These are phyloP conservation scores for Tenebrosternarchus preto DNA, from an alignment of 2,113 vertebrate species.

Conservation along the genomic window DNA sequence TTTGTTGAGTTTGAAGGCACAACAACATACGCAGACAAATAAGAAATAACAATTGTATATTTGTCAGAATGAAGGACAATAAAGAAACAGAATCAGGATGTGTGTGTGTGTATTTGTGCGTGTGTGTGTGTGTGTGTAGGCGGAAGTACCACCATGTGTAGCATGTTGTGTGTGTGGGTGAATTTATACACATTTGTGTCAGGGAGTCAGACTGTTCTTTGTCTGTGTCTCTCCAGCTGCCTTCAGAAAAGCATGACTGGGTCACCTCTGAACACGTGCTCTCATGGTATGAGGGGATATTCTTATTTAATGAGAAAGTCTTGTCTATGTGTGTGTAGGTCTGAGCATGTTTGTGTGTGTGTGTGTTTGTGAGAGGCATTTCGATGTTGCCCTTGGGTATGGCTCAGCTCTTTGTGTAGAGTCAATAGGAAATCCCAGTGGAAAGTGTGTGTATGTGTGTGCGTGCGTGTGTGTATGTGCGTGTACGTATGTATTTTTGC, in stretches of 20 bases:
- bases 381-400: conserved; percentile 61
- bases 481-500: conserved; percentile 20
- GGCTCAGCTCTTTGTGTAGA: conserved; percentile 62
- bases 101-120: conserved; percentile 43
- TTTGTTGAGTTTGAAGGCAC: not conserved
- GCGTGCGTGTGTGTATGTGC: conserved; percentile 26
- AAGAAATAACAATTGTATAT: conserved; percentile 26
- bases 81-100: conserved; percentile 32
- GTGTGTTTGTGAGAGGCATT: conserved; percentile 19
- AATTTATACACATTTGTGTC: conserved; percentile 34
- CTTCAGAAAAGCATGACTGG: conserved; percentile 47
- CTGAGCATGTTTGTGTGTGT: conserved; percentile 18
- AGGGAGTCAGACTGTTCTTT: conserved; percentile 43
- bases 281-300: conserved; percentile 48
- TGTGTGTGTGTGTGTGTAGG: conserved; percentile 33
- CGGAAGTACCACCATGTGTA: conserved; percentile 34
- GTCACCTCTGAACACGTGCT: conserved; percentile 53
- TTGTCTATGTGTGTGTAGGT: conserved; percentile 15
- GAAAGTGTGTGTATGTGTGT: conserved; percentile 35
- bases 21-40: conserved; percentile 36
- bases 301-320: conserved; percentile 36
- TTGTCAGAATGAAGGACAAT: conserved; percentile 5
- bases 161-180: conserved; percentile 39
- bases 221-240: conserved; percentile 32
- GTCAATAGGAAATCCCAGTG: conserved; percentile 70